Conservation (phyloP, 2,797 vertebrate genomes). For the Tragopan temminckii region DNA sequence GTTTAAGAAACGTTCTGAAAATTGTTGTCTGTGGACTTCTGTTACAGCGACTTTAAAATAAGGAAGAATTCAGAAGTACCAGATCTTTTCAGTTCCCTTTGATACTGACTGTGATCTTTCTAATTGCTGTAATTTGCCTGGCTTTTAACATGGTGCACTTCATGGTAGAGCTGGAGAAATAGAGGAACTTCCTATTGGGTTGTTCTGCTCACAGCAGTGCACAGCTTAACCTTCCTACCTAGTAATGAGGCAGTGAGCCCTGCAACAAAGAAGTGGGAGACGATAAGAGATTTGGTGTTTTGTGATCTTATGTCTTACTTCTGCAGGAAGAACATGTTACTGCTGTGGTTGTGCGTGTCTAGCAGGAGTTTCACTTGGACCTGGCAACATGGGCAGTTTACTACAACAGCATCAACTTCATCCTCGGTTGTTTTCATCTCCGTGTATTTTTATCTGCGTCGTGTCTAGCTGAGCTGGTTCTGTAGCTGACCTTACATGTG, state of each 20-base stretch:
- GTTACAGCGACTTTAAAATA: not conserved
- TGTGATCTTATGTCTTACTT: not conserved
- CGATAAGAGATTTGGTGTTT: not conserved
- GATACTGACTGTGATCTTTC: not conserved
- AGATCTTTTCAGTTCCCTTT: not conserved
- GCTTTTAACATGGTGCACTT: rapidly evolving
- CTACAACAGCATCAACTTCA: not conserved
- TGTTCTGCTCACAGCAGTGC: slow-evolving; percentile 11
- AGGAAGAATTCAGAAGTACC: not conserved
- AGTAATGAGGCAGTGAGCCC: not conserved
- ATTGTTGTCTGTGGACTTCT: not conserved
- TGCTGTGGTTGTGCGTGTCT: not conserved
- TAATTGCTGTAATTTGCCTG: not conserved
- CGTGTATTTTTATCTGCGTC: not conserved
- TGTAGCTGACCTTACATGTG: not conserved
- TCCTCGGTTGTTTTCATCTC: not conserved
- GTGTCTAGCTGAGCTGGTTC: not conserved
- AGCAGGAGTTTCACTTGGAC: not conserved
- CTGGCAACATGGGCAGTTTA: not conserved
- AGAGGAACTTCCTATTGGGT: slow-evolving; percentile 16
- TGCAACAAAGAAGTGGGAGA: not conserved
- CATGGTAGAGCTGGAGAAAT: not conserved
- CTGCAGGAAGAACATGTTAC: not conserved
- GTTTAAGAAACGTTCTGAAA: not conserved
- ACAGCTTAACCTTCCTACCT: not conserved